Conservation (phyloP, 2,113 vertebrate species). For the Paradisaea rubra region DNA sequence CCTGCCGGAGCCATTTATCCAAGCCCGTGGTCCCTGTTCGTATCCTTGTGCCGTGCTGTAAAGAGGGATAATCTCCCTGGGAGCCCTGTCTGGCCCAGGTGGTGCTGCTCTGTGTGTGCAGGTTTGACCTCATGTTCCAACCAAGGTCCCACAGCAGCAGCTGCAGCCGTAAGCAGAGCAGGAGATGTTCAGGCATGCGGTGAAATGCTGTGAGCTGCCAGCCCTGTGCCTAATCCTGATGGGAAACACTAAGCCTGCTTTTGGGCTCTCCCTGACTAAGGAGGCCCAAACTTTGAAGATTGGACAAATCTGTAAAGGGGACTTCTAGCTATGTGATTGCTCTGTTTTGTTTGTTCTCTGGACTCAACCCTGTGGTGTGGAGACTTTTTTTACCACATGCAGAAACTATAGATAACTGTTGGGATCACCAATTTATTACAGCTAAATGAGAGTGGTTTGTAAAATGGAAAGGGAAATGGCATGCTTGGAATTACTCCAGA, state of each 20-base stretch:
- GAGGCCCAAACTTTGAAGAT: background rate
- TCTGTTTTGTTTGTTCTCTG: background rate
- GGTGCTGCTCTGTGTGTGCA: background rate
- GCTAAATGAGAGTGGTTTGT: background rate
- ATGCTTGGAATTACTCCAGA: background rate
- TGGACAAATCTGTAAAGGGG: background rate
- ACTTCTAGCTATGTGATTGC: background rate
- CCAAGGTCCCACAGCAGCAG: background rate
- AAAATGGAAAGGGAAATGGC: background rate
- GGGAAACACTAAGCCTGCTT: background rate
- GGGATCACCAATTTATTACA: background rate
- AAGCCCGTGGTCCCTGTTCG: fast-evolving
- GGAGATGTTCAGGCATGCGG: background rate
- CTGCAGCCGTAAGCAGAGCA: background rate
- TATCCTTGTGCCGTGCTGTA: background rate
- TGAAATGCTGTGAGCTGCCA: background rate
- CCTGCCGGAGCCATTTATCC: fast-evolving
- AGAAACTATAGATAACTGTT: background rate
- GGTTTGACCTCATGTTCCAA: fast-evolving
- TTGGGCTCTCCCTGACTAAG: background rate
- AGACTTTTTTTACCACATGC: background rate
- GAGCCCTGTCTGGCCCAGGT: background rate
- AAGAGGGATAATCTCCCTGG: background rate
- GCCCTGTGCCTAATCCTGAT: background rate
- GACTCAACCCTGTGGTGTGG: background rate